Evolutionary conservation across 37 sponge, comb jelly and placozoan genomes (phyloP), one percentile per base, ranked within the genome.

Genomic region (Theonella swinhoei): DNA sequence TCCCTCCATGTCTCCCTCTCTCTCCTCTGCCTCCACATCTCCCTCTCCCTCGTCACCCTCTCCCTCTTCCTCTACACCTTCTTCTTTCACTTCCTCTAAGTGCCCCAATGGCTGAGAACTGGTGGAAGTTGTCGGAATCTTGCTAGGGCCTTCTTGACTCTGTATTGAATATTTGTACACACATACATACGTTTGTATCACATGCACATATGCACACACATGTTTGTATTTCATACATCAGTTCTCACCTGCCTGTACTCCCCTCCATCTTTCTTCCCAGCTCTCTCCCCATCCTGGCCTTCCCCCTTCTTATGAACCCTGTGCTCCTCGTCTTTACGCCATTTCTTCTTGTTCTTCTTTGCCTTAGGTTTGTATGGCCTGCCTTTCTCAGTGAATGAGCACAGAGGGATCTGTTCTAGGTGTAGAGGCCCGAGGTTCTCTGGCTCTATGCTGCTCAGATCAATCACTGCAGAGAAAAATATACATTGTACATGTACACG

Each of bases 351-450:
- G 33, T 77, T 77, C 78, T 77, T 77, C 39, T 33, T 69, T 35
- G 35, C 31, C 54, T 47, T 69, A 32, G 31, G 70, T 11, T 30
- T 33, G 32, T 47, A 40, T 26, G 76, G 61, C 61, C 61, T 28
- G 64, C 62, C 61, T n/a, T 58, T 72, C 28, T 72, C 74, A 37
- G 67, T 1, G 42, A 78, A 72, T 0, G 79, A 38, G 36, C 86
- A 86, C 34, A 39, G 29, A 72, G 86, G 86, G 29, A 86, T 86
- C 22, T 33, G 34, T 1, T 86, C 86, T 2, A 86, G 73, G 37
- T 75, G 77, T 20, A 60, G 63, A 2, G 41, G 9, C 20, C 69
- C 84, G 7, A 86, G 72, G 20, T 78, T 70, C 42, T 78, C 73
- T 0, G 86, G 79, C 28, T 58, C 61, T 3, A 86, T 35, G 29